These are phyloP conservation scores for Sapayoa aenigma DNA, from an alignment of 2,113 vertebrate genomes.

Conservation along the genomic window DNA sequence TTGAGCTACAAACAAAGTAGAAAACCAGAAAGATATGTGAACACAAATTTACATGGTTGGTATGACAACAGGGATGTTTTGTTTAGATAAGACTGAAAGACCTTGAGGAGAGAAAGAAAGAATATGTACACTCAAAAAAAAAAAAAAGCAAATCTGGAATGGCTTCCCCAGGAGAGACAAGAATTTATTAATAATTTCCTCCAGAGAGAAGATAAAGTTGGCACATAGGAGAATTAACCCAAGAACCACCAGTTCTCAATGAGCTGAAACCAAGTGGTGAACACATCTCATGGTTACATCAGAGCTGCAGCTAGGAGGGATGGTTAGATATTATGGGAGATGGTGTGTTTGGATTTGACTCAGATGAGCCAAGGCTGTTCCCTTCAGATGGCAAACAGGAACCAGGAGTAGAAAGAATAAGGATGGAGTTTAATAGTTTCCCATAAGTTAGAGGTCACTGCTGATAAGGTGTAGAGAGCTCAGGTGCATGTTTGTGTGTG, in stretches of 20 bases:
- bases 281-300: neutral
- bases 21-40: neutral
- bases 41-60: conserved; percentile 40
- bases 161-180: conserved; percentile 1
- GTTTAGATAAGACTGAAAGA: conserved; percentile 57
- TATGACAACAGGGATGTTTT: conserved; percentile 61
- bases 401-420: no score
- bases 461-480: no score
- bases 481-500: no score
- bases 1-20: neutral
- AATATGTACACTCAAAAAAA: neutral
- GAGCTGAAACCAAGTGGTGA: conserved; percentile 2
- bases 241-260: neutral
- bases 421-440: no score
- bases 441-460: no score
- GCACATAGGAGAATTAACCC: conserved; percentile 22
- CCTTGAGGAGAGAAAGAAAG: conserved; percentile 18
- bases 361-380: no score
- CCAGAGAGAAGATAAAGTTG: neutral
- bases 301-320: conserved; percentile 11
- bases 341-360: no score
- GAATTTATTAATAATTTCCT: conserved; percentile 36
- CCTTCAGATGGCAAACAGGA: no score
- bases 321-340: no score
- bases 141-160: neutral